Percentiles rank a stretch among this genome's conserved stretches.
Conservation (phyloP, 2,888 invertebrate species). For the Amblyjoppa proteus region DNA sequence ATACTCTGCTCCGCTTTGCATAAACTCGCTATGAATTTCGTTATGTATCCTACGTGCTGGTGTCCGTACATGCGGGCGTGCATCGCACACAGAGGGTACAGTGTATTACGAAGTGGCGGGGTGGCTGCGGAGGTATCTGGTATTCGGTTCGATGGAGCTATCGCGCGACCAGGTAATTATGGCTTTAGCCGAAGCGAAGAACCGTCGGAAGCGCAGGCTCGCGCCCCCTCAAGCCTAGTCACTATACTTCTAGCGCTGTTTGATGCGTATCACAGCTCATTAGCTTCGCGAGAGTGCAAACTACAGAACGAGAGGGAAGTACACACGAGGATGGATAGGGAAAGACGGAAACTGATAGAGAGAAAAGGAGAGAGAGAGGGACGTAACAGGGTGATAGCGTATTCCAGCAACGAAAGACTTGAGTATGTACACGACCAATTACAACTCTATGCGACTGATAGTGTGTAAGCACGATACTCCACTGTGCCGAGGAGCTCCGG, state of each 20-base stretch:
- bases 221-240: slow-evolving; percentile 52
- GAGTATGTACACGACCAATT: slow-evolving; percentile 82
- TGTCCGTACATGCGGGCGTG: slow-evolving; percentile 15
- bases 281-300: slow-evolving; percentile 82
- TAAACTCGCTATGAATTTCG: slow-evolving; percentile 63
- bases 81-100: slow-evolving; percentile 28
- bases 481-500: slow-evolving; percentile 10
- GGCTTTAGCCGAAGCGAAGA: slow-evolving; percentile 69
- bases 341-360: slow-evolving; percentile 35
- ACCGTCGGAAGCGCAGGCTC: slow-evolving; percentile 72
- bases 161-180: slow-evolving; percentile 67
- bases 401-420: slow-evolving; percentile 28
- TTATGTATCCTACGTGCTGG: slow-evolving; percentile 55
- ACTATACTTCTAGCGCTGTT: slow-evolving; percentile 74
- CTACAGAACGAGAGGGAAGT: slow-evolving; percentile 77
- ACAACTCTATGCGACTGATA: slow-evolving; percentile 84
- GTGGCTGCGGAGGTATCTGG: slow-evolving; percentile 61
- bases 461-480: slow-evolving; percentile 78
- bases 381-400: slow-evolving; percentile 57
- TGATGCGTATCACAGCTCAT: slow-evolving; percentile 84
- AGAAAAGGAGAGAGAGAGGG: slow-evolving; percentile 55
- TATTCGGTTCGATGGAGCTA: slow-evolving; percentile 66
- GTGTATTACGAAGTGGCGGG: slow-evolving; percentile 52
- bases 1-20: slow-evolving; percentile 56
- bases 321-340: slow-evolving; percentile 70